Evolutionary conservation across 2,113 vertebrate genomes (phyloP).

Genomic region (Tautogolabrus adspersus): DNA sequence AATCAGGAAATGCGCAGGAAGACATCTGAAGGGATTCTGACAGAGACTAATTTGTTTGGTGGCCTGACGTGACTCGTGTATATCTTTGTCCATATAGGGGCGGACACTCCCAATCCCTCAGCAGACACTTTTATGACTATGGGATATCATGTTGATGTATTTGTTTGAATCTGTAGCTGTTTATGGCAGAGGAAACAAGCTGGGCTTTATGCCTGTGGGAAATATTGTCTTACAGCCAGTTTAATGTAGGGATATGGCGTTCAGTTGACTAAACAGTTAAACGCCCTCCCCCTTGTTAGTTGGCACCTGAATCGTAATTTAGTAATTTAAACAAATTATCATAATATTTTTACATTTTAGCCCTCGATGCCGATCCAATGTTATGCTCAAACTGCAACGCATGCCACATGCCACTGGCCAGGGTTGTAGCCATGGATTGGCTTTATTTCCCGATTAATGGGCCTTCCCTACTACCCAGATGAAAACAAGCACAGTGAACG

Average conservation of each 20-base stretch:
- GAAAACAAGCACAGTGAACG: too few species aligned
- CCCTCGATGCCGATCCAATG: too few species aligned
- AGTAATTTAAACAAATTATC: too few species aligned
- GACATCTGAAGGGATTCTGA: slow-evolving; percentile 69
- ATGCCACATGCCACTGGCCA: too few species aligned
- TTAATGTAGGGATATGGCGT: not conserved
- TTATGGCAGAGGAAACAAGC: slow-evolving; percentile 43
- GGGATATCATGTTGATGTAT: slow-evolving; percentile 50
- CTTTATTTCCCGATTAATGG: too few species aligned
- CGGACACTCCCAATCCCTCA: not conserved
- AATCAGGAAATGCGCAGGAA: slow-evolving; percentile 65
- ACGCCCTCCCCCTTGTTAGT: too few species aligned
- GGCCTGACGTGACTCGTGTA: slow-evolving; percentile 48
- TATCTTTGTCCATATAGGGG: slow-evolving; percentile 54
- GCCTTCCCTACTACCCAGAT: too few species aligned
- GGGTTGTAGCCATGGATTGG: too few species aligned
- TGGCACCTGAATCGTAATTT: too few species aligned
- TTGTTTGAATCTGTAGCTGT: slow-evolving; percentile 23
- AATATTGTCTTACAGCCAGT: slow-evolving; percentile 15
- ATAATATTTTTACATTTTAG: too few species aligned
- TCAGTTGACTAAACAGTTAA: too few species aligned
- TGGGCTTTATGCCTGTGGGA: slow-evolving; percentile 26
- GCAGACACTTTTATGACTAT: slow-evolving; percentile 46
- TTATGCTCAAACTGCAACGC: too few species aligned
- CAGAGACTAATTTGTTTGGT: slow-evolving; percentile 73